phyloP scores from a whole-genome alignment of 2,888 invertebrate species.

The Meandrusa payeni region DNA sequence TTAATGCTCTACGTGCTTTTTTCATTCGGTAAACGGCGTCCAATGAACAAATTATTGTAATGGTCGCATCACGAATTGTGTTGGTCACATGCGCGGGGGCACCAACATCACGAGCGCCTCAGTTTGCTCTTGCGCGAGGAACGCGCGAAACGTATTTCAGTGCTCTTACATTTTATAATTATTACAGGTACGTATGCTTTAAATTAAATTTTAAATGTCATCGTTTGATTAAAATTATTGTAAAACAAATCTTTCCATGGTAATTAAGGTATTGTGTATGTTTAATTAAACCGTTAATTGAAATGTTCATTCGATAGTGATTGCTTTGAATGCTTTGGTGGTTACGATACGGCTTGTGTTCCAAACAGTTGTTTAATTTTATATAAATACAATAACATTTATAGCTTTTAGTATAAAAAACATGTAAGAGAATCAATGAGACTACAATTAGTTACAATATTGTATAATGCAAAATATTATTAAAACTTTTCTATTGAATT shows the following conservation, averaged over 20 bases:
- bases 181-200: slow-evolving; percentile 54
- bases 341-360: slow-evolving; percentile 10
- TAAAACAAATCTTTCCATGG: background rate
- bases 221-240: background rate
- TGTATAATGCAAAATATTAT: too few species aligned
- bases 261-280: background rate
- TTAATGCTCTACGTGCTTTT: slow-evolving; percentile 15
- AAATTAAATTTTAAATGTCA: slow-evolving; percentile 10
- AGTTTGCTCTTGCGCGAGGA: slow-evolving; percentile 62
- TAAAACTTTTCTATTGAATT: too few species aligned
- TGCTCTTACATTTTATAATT: slow-evolving; percentile 30
- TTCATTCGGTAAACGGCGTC: slow-evolving; percentile 26
- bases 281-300: slow-evolving; percentile 9
- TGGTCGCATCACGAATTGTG: slow-evolving; percentile 55
- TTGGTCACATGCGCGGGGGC: slow-evolving; percentile 64
- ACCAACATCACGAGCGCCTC: slow-evolving; percentile 51
- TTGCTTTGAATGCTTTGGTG: slow-evolving; percentile 20
- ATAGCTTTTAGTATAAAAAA: too few species aligned
- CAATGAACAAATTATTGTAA: slow-evolving; percentile 43
- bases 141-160: slow-evolving; percentile 57
- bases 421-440: background rate
- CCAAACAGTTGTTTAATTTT: slow-evolving; percentile 13
- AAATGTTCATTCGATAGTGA: slow-evolving; percentile 6
- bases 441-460: too few species aligned
- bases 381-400: slow-evolving; percentile 15